These are phyloP conservation scores for Spea bombifrons DNA, from an alignment of 2,113 vertebrate species.

Conservation along the genomic window DNA sequence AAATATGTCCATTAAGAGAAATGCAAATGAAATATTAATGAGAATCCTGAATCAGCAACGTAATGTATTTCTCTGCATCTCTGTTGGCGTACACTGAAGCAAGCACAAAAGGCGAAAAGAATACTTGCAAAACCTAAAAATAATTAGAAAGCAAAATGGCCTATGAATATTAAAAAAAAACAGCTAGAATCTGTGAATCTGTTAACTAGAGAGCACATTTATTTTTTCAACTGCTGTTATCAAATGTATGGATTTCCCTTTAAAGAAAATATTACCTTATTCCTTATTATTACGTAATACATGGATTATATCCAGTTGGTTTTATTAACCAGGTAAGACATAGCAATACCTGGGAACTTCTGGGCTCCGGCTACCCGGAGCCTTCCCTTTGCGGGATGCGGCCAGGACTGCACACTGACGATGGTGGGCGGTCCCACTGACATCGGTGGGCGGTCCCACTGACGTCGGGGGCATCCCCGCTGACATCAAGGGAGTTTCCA, in stretches of 20 bases:
- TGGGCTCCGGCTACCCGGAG: too few relatives aligned
- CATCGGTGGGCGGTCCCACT: too few relatives aligned
- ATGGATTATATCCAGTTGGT: too few relatives aligned
- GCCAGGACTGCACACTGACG: too few relatives aligned
- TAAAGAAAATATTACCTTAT: not conserved
- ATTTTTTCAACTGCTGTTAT: conserved; percentile 43
- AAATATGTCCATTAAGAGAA: conserved; percentile 38
- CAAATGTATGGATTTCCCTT: conserved; percentile 47
- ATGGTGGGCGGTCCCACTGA: too few relatives aligned
- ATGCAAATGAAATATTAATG: conserved; percentile 44
- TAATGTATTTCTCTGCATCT: conserved; percentile 7
- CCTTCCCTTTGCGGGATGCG: too few relatives aligned
- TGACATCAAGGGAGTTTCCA: too few relatives aligned
- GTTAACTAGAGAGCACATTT: conserved; percentile 55
- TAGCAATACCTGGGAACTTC: too few relatives aligned
- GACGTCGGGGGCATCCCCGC: too few relatives aligned
- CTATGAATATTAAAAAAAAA: conserved; percentile 59
- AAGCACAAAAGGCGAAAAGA: conserved; percentile 46
- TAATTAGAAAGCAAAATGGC: conserved; percentile 55
- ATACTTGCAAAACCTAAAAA: conserved; percentile 43
- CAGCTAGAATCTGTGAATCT: conserved; percentile 36
- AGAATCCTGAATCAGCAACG: not conserved
- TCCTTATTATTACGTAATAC: too few relatives aligned
- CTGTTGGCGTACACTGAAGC: not conserved
- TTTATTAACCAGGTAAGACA: too few relatives aligned